A percentile compares a stretch with the other conserved stretches of the same genome.
Conservation (phyloP, 35 echinoderm and acorn worm genomes). For the Chiridota heheva region DNA sequence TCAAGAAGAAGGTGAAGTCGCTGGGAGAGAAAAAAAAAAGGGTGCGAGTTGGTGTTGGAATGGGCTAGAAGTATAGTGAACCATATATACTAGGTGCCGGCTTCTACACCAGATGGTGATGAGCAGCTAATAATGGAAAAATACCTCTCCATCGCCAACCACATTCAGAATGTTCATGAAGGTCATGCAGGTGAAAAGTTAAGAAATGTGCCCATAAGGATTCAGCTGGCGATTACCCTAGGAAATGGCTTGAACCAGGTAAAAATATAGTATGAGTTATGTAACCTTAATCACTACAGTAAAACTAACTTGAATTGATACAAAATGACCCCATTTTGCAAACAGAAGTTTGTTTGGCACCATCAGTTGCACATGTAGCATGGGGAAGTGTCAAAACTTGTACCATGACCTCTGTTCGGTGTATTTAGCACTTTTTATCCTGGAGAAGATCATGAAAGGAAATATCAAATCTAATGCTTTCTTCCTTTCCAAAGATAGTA, state of each 20-base stretch:
- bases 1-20: slow-evolving; percentile 1
- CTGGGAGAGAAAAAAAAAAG: slow-evolving; percentile 31
- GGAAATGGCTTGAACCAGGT: neutral
- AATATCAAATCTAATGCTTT: slow-evolving; percentile 3
- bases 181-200: too few species aligned
- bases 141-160: slow-evolving; percentile 31
- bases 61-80: slow-evolving; percentile 25
- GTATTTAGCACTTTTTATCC: slow-evolving; percentile 4
- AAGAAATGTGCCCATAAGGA: neutral
- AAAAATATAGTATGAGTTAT: neutral
- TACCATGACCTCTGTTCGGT: neutral
- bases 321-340: too few species aligned
- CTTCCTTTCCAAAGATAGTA: too few species aligned
- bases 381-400: too few species aligned
- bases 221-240: neutral
- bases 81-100: slow-evolving; percentile 60
- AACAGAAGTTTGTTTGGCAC: neutral
- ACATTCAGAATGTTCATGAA: slow-evolving; percentile 32
- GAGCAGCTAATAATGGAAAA: slow-evolving; percentile 46
- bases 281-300: neutral
- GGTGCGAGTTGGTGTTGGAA: neutral
- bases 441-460: neutral
- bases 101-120: slow-evolving; percentile 56
- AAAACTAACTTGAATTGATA: too few species aligned
- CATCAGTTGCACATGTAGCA: too few species aligned